phyloP scores from a whole-genome alignment of 2,113 vertebrate genomes.

The Callithrix jacchus region DNA sequence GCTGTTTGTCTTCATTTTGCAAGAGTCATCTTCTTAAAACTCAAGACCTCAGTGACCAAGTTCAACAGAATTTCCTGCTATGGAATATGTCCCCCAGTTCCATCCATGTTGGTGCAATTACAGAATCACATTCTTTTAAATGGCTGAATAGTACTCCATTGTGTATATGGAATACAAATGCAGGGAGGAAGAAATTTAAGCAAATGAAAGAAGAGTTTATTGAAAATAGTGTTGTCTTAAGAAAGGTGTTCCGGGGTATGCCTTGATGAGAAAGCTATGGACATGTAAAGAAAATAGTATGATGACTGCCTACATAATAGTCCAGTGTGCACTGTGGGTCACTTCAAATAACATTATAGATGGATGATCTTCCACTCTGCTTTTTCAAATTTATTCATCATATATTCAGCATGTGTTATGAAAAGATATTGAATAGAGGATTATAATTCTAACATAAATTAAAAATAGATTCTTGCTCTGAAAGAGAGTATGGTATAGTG shows the following conservation, averaged over 20 bases:
- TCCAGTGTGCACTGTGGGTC: background rate
- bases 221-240: background rate
- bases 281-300: background rate
- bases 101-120: too few relatives aligned
- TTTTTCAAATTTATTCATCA: background rate
- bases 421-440: background rate
- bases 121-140: too few relatives aligned
- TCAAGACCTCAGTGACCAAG: background rate
- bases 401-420: background rate
- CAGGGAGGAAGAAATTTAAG: background rate
- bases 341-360: background rate
- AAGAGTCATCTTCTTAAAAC: background rate
- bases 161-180: too few relatives aligned
- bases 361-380: background rate
- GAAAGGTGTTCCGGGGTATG: background rate
- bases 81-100: background rate
- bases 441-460: background rate
- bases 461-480: background rate
- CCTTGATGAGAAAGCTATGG: background rate
- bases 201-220: background rate
- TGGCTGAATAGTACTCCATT: too few relatives aligned
- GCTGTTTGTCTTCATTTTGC: background rate
- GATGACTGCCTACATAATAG: background rate
- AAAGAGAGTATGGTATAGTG: background rate
- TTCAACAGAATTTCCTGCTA: background rate